These are phyloP conservation scores for Drosophila nr. perissopoda DNA, from an alignment of 2,888 invertebrate species.

Conservation along the genomic window DNA sequence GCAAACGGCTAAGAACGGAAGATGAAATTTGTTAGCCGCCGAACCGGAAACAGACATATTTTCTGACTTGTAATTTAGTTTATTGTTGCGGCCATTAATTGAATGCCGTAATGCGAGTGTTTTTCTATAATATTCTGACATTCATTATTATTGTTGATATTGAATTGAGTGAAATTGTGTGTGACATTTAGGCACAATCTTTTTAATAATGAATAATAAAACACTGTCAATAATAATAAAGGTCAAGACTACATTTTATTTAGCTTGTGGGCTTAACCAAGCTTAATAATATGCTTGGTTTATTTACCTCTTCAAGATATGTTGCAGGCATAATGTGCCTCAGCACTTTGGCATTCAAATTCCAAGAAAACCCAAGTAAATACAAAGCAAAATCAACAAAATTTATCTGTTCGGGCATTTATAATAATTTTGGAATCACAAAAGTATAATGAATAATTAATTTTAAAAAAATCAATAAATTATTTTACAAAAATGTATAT, in stretches of 20 bases:
- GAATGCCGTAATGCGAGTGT: constrained; percentile 13
- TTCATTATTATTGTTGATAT: constrained; percentile 33
- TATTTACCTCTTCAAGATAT: neutral
- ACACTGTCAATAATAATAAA: neutral
- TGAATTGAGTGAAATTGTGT: constrained; percentile 5
- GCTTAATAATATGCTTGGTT: neutral
- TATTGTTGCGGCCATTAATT: constrained; percentile 56
- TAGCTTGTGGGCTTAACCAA: neutral
- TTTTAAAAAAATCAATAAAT: neutral
- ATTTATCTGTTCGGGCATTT: neutral
- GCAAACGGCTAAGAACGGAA: constrained; percentile 42
- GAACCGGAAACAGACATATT: constrained; percentile 67
- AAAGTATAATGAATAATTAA: neutral
- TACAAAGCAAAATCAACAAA: neutral
- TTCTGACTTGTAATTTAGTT: constrained; percentile 70
- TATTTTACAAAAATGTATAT: neutral
- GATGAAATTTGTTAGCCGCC: constrained; percentile 49
- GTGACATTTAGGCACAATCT: neutral
- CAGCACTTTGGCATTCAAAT: neutral
- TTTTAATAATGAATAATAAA: neutral
- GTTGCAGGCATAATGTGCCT: no score
- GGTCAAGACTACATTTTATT: neutral
- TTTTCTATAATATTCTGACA: constrained; percentile 32
- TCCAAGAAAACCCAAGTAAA: neutral
- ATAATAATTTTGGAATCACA: neutral